phyloP scores from a whole-genome alignment of 2,113 vertebrate genomes.

The Paraplagusia blochii region DNA sequence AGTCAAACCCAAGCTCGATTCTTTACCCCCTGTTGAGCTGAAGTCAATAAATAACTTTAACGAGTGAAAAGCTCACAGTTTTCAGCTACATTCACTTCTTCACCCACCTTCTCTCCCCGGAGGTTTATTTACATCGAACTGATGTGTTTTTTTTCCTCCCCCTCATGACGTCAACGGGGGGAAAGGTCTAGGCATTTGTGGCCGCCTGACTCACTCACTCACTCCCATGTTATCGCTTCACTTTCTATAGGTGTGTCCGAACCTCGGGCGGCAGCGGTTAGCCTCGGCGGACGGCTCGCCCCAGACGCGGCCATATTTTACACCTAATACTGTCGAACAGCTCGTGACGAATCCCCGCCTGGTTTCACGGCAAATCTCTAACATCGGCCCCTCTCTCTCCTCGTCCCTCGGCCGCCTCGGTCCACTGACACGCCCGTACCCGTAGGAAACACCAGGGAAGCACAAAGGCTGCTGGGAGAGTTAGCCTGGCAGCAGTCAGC shows the following conservation, averaged over 20 bases:
- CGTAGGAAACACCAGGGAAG: not conserved
- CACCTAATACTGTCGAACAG: accelerated
- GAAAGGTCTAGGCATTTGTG: not conserved
- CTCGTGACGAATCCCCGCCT: accelerated
- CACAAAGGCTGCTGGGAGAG: constrained; percentile 49
- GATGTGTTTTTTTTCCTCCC: too few relatives aligned
- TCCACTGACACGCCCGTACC: constrained; percentile 3
- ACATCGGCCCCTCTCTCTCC: accelerated
- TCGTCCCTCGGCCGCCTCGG: accelerated
- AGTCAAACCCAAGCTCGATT: too few relatives aligned
- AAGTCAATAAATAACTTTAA: too few relatives aligned
- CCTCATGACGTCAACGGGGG: not conserved
- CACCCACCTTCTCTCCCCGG: too few relatives aligned
- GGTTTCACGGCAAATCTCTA: accelerated
- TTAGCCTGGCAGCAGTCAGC: constrained; percentile 48
- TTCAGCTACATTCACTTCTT: too few relatives aligned
- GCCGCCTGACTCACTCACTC: not conserved
- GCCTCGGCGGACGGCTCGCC: constrained; percentile 5
- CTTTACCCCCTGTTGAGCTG: too few relatives aligned
- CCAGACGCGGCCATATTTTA: not conserved
- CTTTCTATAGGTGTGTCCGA: constrained; percentile 55
- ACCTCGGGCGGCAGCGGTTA: constrained; percentile 33
- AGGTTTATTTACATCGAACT: too few relatives aligned
- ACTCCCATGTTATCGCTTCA: constrained; percentile 15
- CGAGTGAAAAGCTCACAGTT: too few relatives aligned